phyloP scores from a whole-genome alignment of 2,888 invertebrate species.

The Monochamus alternatus region DNA sequence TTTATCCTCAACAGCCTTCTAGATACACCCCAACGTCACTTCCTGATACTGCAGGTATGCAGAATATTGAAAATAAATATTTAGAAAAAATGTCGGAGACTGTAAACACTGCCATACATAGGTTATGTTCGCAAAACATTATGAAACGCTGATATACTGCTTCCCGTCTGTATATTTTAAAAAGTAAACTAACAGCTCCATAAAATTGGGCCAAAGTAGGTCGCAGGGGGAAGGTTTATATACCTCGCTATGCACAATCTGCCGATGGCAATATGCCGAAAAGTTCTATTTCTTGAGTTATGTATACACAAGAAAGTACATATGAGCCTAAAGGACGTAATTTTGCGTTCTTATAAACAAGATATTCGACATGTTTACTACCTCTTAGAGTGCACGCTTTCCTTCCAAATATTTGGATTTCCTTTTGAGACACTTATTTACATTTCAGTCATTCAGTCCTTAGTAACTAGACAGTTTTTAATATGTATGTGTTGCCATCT shows the following conservation, averaged over 20 bases:
- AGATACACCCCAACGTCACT: background rate
- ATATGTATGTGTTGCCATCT: too few relatives aligned
- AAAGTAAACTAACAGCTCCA: background rate
- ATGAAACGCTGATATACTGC: background rate
- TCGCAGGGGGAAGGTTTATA: background rate
- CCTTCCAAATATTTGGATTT: background rate
- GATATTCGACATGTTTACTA: background rate
- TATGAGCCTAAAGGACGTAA: background rate
- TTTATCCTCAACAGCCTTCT: too few relatives aligned
- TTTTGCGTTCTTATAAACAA: background rate
- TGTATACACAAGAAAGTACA: background rate
- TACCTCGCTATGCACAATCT: background rate
- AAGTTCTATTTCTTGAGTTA: background rate
- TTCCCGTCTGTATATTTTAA: slow-evolving; percentile 3
- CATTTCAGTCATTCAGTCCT: too few relatives aligned
- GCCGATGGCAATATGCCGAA: background rate
- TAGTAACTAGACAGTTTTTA: too few relatives aligned
- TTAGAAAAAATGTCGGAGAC: background rate
- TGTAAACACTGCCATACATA: background rate
- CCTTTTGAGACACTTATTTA: too few relatives aligned
- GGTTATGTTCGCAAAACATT: slow-evolving; percentile 5
- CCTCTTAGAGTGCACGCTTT: background rate
- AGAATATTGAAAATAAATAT: background rate
- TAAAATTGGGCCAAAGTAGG: slow-evolving; percentile 2
- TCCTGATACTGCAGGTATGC: background rate